phyloP scores from a whole-genome alignment of 30 jellyfish, hydroid and myxozoan genomes.

The Pelagia noctiluca region DNA sequence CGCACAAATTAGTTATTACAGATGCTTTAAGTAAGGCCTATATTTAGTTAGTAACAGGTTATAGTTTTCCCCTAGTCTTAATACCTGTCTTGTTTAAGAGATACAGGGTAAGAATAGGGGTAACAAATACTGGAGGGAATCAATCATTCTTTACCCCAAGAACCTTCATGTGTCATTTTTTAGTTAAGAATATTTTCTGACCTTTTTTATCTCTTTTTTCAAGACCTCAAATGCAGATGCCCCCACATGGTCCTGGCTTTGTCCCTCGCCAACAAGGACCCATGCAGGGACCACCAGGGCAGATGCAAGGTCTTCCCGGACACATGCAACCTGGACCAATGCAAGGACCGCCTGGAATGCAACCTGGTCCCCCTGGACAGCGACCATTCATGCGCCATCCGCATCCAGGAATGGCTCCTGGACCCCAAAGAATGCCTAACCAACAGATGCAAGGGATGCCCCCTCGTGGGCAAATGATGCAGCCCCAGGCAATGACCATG shows the following conservation, averaged over 20 bases:
- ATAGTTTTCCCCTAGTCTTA: background rate
- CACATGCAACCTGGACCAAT: too few species aligned
- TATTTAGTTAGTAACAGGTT: background rate
- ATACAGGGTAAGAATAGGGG: too few species aligned
- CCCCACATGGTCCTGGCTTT: constrained; percentile 10
- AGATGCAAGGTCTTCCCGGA: too few species aligned
- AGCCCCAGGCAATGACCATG: constrained; percentile 6
- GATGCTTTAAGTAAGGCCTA: too few species aligned
- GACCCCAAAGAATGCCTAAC: background rate
- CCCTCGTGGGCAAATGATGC: constrained; percentile 8
- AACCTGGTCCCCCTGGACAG: background rate
- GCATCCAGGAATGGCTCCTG: too few species aligned
- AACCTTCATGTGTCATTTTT: background rate
- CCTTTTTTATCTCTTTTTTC: background rate
- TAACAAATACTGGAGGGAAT: too few species aligned
- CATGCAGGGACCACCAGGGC: background rate
- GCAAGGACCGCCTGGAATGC: constrained; percentile 17
- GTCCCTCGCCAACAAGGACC: background rate
- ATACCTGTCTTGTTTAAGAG: background rate
- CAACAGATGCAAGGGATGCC: constrained; percentile 5
- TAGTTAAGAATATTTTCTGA: too few species aligned
- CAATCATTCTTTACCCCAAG: too few species aligned
- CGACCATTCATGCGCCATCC: background rate
- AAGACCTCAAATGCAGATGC: constrained; percentile 10
- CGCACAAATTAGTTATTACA: too few species aligned